Evolutionary conservation across 2,888 invertebrate species (phyloP).

Genomic region (Herminia tarsipennalis): DNA sequence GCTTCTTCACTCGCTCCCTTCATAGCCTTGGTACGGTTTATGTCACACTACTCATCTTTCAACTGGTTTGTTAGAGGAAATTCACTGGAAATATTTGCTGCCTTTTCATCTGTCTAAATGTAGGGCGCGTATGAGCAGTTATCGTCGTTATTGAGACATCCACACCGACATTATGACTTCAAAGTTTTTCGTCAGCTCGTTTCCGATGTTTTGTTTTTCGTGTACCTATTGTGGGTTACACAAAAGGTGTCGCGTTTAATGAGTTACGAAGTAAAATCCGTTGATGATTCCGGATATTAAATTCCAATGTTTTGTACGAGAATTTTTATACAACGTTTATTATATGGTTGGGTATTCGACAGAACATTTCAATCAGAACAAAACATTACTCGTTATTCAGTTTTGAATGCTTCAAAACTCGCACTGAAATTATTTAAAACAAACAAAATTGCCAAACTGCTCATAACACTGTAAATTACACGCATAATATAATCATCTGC

Average conservation of each 20-base stretch:
- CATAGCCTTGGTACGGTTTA: constrained; percentile 47
- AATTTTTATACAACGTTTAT: too few relatives aligned
- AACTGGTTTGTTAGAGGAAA: constrained; percentile 55
- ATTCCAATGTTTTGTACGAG: background rate
- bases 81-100: constrained; percentile 61
- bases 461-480: too few relatives aligned
- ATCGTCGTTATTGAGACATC: constrained; percentile 39
- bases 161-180: constrained; percentile 20
- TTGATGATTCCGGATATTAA: background rate
- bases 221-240: background rate
- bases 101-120: constrained; percentile 55
- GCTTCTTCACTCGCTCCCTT: constrained; percentile 18
- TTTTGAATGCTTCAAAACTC: too few relatives aligned
- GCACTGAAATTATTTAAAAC: too few relatives aligned
- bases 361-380: too few relatives aligned
- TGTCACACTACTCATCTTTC: constrained; percentile 61
- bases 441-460: too few relatives aligned
- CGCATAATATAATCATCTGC: too few relatives aligned
- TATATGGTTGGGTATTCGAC: too few relatives aligned
- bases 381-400: too few relatives aligned
- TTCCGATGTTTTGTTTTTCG: constrained; percentile 1
- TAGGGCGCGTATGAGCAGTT: constrained; percentile 42
- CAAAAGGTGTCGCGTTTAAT: constrained; percentile 13
- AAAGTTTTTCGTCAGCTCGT: constrained; percentile 1
- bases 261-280: background rate